Evolutionary conservation across 2,888 invertebrate genomes (phyloP).

Genomic region (Dascillus cervinus): DNA sequence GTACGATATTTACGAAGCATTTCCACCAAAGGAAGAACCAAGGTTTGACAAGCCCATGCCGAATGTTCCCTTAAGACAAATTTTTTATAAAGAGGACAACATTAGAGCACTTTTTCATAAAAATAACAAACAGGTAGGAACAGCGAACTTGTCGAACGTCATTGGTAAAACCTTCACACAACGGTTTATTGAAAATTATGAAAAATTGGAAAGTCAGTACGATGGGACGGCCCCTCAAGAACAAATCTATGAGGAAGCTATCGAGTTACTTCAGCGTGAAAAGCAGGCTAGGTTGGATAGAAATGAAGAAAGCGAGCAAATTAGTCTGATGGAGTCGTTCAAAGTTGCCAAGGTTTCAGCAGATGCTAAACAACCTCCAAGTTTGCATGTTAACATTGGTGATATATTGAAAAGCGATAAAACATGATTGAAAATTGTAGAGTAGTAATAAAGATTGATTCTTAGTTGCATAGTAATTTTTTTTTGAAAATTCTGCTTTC

Average conservation of each 20-base stretch:
- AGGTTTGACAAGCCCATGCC: conserved; percentile 60
- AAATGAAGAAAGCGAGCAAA: conserved; percentile 4
- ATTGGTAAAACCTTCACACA: conserved; percentile 49
- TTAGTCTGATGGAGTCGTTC: conserved; percentile 22
- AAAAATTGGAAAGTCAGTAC: conserved; percentile 46
- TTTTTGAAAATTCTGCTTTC: too few species aligned
- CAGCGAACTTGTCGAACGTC: conserved; percentile 48
- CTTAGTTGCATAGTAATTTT: too few species aligned
- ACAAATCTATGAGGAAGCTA: conserved; percentile 38
- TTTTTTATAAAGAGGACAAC: conserved; percentile 78
- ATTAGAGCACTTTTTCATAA: conserved; percentile 69
- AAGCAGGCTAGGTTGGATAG: conserved; percentile 8
- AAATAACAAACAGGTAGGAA: conserved; percentile 48
- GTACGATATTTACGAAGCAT: conserved; percentile 85
- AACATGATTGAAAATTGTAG: not conserved
- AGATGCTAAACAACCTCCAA: conserved; percentile 23
- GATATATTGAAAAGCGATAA: conserved; percentile 6
- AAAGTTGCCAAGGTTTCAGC: conserved; percentile 22
- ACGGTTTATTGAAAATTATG: conserved; percentile 54
- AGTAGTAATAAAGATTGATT: too few species aligned
- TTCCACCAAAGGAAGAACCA: conserved; percentile 84
- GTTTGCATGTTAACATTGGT: conserved; percentile 1
- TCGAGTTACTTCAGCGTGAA: conserved; percentile 35
- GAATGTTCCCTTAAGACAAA: conserved; percentile 53
- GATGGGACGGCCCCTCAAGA: conserved; percentile 45